These are phyloP conservation scores for Melanotaenia nigrans DNA, from an alignment of 2,797 vertebrate genomes.

Conservation along the genomic window DNA sequence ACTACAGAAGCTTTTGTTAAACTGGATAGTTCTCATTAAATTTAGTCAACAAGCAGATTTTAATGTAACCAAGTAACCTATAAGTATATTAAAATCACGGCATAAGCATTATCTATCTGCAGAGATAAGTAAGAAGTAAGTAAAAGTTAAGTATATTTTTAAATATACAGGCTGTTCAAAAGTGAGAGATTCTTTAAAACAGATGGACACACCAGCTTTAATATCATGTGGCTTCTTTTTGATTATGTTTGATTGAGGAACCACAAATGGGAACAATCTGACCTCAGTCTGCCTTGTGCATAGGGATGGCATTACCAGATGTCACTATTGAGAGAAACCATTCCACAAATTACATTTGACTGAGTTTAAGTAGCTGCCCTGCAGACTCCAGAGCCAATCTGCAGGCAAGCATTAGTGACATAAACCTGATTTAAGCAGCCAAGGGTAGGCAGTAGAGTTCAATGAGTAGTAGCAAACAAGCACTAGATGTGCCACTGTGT, in stretches of 20 bases:
- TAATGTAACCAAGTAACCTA: neutral
- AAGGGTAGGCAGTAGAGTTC: neutral
- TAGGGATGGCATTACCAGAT: neutral
- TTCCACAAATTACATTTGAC: neutral
- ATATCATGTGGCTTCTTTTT: neutral
- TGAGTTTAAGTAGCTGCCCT: neutral
- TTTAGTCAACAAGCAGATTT: too few species aligned
- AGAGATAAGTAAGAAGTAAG: too few species aligned
- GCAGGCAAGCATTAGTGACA: neutral
- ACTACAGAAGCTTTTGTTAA: neutral
- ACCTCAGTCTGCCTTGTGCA: neutral
- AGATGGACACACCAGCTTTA: neutral
- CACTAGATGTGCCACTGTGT: neutral
- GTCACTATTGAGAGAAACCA: neutral
- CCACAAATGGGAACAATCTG: neutral
- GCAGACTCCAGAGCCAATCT: neutral
- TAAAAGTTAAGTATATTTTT: neutral
- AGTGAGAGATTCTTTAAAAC: neutral
- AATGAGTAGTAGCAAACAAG: neutral
- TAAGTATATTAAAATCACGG: neutral
- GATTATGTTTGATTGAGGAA: neutral
- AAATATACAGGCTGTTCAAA: neutral
- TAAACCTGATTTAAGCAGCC: neutral
- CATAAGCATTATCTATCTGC: neutral
- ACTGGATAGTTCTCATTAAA: neutral